A percentile compares a stretch with the other conserved stretches of the same genome.
phyloP scores from a whole-genome alignment of 2,888 invertebrate species.

The Rotaria macrura region DNA sequence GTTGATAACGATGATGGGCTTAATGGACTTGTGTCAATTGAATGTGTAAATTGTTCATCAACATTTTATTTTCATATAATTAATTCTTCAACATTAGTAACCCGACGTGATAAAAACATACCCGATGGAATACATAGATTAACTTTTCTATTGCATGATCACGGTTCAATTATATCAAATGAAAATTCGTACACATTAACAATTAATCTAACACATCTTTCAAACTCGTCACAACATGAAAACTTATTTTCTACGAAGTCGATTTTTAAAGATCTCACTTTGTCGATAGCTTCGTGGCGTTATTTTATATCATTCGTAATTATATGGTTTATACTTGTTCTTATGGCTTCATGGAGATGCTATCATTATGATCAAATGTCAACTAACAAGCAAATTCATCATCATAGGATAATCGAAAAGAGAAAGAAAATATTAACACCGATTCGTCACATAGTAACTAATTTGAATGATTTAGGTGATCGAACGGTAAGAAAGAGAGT shows the following conservation, averaged over 20 bases:
- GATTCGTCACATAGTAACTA: too few relatives aligned
- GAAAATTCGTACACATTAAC: neutral
- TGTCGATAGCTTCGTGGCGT: neutral
- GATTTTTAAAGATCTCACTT: neutral
- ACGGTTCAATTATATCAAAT: neutral
- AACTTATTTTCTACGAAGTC: too few relatives aligned
- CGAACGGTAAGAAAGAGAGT: too few relatives aligned
- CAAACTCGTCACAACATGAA: too few relatives aligned
- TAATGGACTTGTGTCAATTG: neutral
- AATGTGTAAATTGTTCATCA: neutral
- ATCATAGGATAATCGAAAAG: too few relatives aligned
- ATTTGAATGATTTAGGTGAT: too few relatives aligned
- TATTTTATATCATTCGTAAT: neutral
- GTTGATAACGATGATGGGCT: neutral
- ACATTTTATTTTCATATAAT: neutral
- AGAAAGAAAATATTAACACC: neutral
- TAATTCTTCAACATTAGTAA: neutral
- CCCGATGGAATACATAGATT: neutral
- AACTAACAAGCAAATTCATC: neutral
- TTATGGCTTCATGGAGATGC: neutral
- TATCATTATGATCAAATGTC: neutral
- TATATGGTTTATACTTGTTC: neutral
- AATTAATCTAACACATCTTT: neutral
- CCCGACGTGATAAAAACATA: neutral
- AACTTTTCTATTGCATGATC: neutral